phyloP scores from a whole-genome alignment of 2,797 vertebrate genomes.

The Micromesistius poutassou region DNA sequence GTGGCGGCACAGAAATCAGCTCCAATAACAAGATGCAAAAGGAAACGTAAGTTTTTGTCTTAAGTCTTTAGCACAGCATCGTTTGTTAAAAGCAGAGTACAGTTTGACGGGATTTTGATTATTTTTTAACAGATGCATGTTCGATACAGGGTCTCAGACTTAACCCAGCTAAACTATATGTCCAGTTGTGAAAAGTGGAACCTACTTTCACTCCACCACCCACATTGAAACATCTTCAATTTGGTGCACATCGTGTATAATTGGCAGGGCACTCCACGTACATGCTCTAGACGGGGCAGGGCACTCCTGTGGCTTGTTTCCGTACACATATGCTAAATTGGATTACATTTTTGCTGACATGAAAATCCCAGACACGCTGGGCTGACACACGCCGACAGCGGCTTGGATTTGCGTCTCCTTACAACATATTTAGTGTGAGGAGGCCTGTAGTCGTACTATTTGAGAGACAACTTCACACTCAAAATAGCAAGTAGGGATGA shows the following conservation, averaged over 20 bases:
- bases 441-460: too few relatives aligned
- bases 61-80: background rate
- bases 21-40: background rate
- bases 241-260: background rate
- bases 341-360: too few relatives aligned
- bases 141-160: background rate
- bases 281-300: background rate
- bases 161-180: background rate
- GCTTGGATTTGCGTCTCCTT: too few relatives aligned
- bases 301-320: background rate
- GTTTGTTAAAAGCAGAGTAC: background rate
- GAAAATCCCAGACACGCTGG: too few relatives aligned
- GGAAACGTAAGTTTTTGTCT: background rate
- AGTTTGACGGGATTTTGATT: background rate
- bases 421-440: too few relatives aligned
- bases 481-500: too few relatives aligned
- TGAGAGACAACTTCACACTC: too few relatives aligned
- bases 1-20: background rate
- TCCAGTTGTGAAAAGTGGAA: background rate
- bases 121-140: background rate
- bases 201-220: background rate
- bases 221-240: background rate
- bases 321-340: too few relatives aligned
- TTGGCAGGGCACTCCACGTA: background rate
- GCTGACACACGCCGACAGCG: too few relatives aligned